Percentiles rank a stretch among this genome's conserved stretches.
Evolutionary conservation across 2,113 vertebrate genomes (phyloP).

Genomic region (Malurus melanocephalus): DNA sequence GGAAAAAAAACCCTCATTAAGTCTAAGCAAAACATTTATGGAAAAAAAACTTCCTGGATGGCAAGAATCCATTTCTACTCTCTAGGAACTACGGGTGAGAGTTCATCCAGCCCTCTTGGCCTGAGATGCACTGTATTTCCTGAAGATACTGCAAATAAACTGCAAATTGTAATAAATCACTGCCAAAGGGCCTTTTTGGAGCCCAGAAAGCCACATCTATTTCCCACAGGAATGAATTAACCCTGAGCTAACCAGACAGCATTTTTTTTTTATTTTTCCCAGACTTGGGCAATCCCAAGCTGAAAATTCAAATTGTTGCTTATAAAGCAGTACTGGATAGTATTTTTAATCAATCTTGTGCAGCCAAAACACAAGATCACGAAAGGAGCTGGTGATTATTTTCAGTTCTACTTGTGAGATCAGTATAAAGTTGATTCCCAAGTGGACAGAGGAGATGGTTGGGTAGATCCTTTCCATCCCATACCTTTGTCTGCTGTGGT

Average conservation of each 20-base stretch:
- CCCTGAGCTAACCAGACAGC: neutral
- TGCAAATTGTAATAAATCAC: neutral
- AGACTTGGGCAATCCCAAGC: neutral
- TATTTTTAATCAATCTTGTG: neutral
- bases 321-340: neutral
- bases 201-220: neutral
- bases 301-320: neutral
- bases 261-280: neutral
- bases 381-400: neutral
- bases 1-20: neutral
- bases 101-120: neutral
- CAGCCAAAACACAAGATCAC: neutral
- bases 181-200: neutral
- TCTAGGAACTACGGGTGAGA: neutral
- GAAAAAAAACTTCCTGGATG: neutral
- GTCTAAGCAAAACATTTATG: neutral
- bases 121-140: neutral
- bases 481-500: conserved; percentile 91
- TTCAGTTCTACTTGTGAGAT: neutral
- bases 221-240: neutral
- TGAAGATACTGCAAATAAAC: neutral
- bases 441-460: neutral
- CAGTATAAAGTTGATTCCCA: neutral
- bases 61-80: neutral
- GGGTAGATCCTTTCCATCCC: no score